Evolutionary conservation across 2,888 invertebrate genomes (phyloP).

Genomic region (Pyrochroa serraticornis): DNA sequence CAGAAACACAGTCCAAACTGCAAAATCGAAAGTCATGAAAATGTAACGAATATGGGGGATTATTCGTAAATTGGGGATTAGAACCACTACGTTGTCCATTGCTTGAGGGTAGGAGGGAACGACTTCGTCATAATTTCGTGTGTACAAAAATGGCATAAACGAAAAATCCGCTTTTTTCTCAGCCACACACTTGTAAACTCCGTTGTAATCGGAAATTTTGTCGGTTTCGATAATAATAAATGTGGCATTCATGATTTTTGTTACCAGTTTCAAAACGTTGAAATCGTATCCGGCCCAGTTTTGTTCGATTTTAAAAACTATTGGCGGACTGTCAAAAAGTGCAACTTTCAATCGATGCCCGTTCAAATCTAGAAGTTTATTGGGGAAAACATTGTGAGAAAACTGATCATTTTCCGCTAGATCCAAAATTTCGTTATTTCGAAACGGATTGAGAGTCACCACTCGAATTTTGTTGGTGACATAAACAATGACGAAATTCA

Average conservation of each 20-base stretch:
- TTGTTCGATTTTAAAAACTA: neutral
- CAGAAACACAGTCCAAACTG: too few relatives aligned
- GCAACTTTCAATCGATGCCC: neutral
- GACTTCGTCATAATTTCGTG: too few relatives aligned
- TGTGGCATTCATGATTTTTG: neutral
- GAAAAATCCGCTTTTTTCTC: constrained; percentile 2
- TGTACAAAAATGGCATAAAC: neutral
- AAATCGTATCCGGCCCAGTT: constrained; percentile 6
- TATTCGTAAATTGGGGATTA: too few relatives aligned
- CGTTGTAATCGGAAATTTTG: neutral
- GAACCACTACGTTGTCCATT: too few relatives aligned
- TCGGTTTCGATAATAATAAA: neutral
- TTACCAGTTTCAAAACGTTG: neutral
- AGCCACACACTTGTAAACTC: neutral
- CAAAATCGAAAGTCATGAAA: too few relatives aligned
- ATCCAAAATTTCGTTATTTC: too few relatives aligned
- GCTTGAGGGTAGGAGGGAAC: too few relatives aligned
- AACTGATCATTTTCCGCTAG: too few relatives aligned
- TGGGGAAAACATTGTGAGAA: neutral
- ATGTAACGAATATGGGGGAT: too few relatives aligned
- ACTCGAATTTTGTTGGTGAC: too few relatives aligned
- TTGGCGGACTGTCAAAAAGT: neutral
- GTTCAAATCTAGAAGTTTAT: constrained; percentile 1
- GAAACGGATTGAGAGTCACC: too few relatives aligned
- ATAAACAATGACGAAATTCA: too few relatives aligned